These are phyloP conservation scores for Typhlichthys eigenmanni DNA, from an alignment of 2,797 vertebrate genomes.

Conservation along the genomic window DNA sequence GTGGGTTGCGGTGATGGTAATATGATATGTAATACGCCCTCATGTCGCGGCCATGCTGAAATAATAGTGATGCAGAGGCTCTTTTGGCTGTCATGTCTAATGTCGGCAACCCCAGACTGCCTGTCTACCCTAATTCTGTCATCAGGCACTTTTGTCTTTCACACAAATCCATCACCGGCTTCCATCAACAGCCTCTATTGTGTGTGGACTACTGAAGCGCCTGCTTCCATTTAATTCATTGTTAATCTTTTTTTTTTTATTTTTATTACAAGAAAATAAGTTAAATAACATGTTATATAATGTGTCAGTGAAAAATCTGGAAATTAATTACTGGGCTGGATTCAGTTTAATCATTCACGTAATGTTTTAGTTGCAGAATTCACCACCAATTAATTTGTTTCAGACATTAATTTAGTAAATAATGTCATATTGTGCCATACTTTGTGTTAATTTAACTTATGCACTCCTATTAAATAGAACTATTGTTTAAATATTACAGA, in stretches of 20 bases:
- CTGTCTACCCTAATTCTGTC: slow-evolving; percentile 68
- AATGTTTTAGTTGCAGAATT: no score
- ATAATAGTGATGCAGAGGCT: slow-evolving; percentile 43
- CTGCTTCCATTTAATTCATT: background rate
- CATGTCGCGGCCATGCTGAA: slow-evolving; percentile 26
- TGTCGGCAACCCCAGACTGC: slow-evolving; percentile 39
- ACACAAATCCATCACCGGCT: slow-evolving; percentile 25
- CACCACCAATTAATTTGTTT: no score
- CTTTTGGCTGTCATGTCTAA: slow-evolving; percentile 51
- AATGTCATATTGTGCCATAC: no score
- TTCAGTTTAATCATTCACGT: background rate
- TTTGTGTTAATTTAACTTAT: no score
- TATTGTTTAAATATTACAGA: no score
- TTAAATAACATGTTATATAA: background rate
- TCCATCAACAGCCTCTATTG: slow-evolving; percentile 3
- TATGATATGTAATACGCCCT: slow-evolving; percentile 55
- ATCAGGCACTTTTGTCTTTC: slow-evolving; percentile 39
- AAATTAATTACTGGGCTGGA: background rate
- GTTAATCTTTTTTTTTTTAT: slow-evolving; percentile 12
- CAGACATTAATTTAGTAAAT: no score
- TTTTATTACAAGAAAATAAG: slow-evolving; percentile 1
- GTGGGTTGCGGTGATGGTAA: slow-evolving; percentile 47
- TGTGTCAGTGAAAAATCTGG: background rate
- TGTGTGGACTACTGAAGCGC: no score
- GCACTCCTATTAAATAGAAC: no score